Conservation (phyloP, 2,888 invertebrate genomes). For the Petrolisthes cinctipes region DNA sequence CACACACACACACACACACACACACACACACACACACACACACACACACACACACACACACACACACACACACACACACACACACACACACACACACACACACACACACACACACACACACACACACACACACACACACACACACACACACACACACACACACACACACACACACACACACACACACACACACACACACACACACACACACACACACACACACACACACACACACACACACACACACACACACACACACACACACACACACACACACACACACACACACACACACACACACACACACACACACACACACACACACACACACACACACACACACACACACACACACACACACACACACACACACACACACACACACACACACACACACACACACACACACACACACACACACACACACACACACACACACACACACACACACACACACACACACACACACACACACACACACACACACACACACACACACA, state of each 20-base stretch:
- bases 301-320: neutral
- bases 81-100: neutral
- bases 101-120: slow-evolving; percentile 1
- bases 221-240: neutral
- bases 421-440: neutral
- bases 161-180: neutral
- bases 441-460: neutral
- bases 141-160: neutral
- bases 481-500: neutral
- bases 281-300: neutral
- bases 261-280: slow-evolving; percentile 1
- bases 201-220: slow-evolving; percentile 1
- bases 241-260: neutral
- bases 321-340: neutral
- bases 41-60: neutral
- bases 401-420: neutral
- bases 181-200: neutral
- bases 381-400: slow-evolving; percentile 3
- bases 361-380: neutral
- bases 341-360: neutral
- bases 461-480: neutral
- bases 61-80: neutral
- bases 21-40: slow-evolving; percentile 3
- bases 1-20: neutral
- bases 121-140: neutral